Conservation (phyloP, 2,797 vertebrate species). For the Picus viridis region DNA sequence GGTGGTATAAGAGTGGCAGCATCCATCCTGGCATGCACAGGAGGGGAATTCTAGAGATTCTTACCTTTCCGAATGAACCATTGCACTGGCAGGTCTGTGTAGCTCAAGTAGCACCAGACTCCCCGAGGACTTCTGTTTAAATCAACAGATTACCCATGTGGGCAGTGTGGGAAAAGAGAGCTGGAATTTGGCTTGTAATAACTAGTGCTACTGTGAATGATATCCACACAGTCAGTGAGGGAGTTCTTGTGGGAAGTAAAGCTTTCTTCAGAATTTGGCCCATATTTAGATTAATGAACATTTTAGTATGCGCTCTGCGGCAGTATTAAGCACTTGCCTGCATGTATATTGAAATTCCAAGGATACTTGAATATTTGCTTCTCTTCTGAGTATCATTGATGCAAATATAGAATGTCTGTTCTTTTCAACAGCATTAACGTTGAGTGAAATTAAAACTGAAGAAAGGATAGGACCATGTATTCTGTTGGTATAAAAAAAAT, state of each 20-base stretch:
- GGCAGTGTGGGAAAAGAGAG: neutral
- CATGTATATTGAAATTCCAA: neutral
- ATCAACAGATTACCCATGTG: neutral
- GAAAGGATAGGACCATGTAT: neutral
- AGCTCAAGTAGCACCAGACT: neutral
- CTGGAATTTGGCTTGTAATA: neutral
- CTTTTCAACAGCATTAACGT: neutral
- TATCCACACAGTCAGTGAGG: neutral
- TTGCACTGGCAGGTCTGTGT: accelerated
- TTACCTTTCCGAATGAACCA: neutral
- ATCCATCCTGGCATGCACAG: neutral
- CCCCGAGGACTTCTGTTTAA: neutral
- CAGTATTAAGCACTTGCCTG: neutral
- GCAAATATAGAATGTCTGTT: neutral
- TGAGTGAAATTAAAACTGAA: neutral
- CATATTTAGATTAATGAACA: neutral
- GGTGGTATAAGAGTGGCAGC: neutral
- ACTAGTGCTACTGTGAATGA: neutral
- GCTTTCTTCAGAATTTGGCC: neutral
- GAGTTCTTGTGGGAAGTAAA: neutral
- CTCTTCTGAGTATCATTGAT: neutral
- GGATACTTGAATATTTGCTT: neutral
- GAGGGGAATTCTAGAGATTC: neutral
- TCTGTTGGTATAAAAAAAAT: neutral
- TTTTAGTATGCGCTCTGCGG: neutral